Evolutionary conservation across 2,797 vertebrate species (phyloP), one percentile per base, ranked within the genome.

Genomic region (Crax fasciolata): DNA sequence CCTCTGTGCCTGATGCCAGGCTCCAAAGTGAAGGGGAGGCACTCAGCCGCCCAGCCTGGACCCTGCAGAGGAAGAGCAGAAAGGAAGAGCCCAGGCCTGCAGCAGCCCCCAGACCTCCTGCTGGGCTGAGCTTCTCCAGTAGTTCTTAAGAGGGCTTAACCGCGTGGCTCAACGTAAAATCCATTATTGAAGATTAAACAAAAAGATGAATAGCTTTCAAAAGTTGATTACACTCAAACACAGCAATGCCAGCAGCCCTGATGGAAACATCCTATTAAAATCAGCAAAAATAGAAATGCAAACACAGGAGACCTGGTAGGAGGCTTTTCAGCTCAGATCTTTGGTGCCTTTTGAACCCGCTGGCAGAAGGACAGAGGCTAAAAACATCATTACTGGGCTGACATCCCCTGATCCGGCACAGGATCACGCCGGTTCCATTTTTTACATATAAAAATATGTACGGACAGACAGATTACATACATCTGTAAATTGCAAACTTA

Each of bases 241-340:
- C 66, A 81, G 35, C 10, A 75, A 62, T 43, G 82, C 35, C 90
- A 93, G 90, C 59, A 80, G 73, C 76, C 76, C 73, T 91, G 32
- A 93, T n/a, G 79, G 94, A 84, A 95, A 73, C 49, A 78, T 58
- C 79, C 82, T 21, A 81, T 87, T 91, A 89, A 92, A 95, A 92
- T 23, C 84, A 91, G 66, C 76, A 95, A 84, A 86, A 91, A 7
- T 4, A 92, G 89, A 93, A 95, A 81, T 43, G 70, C 76, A 90
- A 91, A 81, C 73, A 76, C 1, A 4, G 41, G 25, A 88, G 79
- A 89, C 27, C 62, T 70, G 66, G 70, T 70, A 87, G 55, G 55
- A 94, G 39, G 58, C 51, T 86, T 89, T 72, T 57, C 90, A 93
- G 75, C 63, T 71, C 71, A 13, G 48, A 84, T 10, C 68, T 84